Evolutionary conservation across 2,797 vertebrate species (phyloP).

Genomic region (Enteromius trimaculatus): DNA sequence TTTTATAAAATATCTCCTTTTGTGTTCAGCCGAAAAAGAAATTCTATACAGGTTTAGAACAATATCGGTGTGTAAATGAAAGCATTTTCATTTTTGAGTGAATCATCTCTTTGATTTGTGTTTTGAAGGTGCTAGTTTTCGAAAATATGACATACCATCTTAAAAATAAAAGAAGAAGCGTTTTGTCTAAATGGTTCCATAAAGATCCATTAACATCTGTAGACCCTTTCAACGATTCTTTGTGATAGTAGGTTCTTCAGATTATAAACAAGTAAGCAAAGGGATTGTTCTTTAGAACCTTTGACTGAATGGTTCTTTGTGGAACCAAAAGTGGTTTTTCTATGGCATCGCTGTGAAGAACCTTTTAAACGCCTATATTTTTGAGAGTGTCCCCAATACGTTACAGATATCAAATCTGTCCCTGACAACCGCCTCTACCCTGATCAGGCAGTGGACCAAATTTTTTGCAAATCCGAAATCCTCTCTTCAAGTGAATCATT

Average conservation of each 20-base stretch:
- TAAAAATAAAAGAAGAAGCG: too few species aligned
- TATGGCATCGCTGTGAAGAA: too few species aligned
- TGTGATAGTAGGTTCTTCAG: too few species aligned
- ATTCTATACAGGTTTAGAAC: neutral
- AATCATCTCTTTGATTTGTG: neutral
- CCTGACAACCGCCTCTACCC: neutral
- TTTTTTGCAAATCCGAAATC: neutral
- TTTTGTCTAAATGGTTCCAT: too few species aligned
- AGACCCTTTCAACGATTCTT: too few species aligned
- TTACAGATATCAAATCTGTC: neutral
- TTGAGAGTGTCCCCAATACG: neutral
- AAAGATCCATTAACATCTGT: too few species aligned
- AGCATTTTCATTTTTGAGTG: neutral
- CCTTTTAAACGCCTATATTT: too few species aligned
- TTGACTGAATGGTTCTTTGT: too few species aligned
- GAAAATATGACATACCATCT: neutral
- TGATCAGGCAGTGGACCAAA: neutral
- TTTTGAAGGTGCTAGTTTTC: neutral
- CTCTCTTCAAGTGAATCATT: neutral
- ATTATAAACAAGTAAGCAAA: too few species aligned
- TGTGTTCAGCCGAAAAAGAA: neutral
- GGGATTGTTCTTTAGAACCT: too few species aligned
- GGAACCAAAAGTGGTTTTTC: too few species aligned
- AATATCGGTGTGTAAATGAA: neutral
- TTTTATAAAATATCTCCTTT: neutral